Evolutionary conservation across 2,888 invertebrate genomes (phyloP), one percentile per base, ranked within the genome.

Genomic region (Oasisia sp.): DNA sequence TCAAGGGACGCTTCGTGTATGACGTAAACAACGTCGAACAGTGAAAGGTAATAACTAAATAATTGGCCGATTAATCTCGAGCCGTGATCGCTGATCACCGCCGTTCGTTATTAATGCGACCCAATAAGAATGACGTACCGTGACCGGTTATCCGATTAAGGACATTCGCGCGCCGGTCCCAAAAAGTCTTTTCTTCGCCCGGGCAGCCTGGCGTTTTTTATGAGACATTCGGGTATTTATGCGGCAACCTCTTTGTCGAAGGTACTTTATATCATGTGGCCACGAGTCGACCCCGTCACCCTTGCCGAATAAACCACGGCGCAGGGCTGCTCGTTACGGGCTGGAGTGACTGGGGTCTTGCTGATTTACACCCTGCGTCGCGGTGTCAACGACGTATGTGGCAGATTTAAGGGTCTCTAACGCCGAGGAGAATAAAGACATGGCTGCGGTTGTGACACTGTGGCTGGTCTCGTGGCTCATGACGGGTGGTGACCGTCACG

Each of bases 31-130:
- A 74, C 74, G 74, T 74, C 74, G 27, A 74, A 74, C 5, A 19
- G 74, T 74, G 74, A 74, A 74, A 74, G 74, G 74, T 74, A 74
- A 74, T 74, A 74, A 74, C 74, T 19, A 74, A 74, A 74, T 74
- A 74, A 74, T 74, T 74, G 74, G 74, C 74, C 74, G 74, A 74
- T 74, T 74, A 74, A 74, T 74, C 74, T 74, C 74, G 7, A 14
- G 27, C 74, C 19, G 74, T 74, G 74, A 74, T 74, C 74, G 74
- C 74, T 74, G 74, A 27, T 74, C n/a, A 27, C 74, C 74, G 74
- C 5, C 74, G 74, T 27, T 0, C 27, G 74, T 74, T 74, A 74
- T 74, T 74, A 74, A 74, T 74, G 74, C 27, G 74, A n/a, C 27
- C 74, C 74, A 74, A 74, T 74, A 74, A n/a, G 74, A 27, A n/a